Evolutionary conservation across 2,113 vertebrate genomes (phyloP).

Genomic region (Protobothrops mucrosquamatus): DNA sequence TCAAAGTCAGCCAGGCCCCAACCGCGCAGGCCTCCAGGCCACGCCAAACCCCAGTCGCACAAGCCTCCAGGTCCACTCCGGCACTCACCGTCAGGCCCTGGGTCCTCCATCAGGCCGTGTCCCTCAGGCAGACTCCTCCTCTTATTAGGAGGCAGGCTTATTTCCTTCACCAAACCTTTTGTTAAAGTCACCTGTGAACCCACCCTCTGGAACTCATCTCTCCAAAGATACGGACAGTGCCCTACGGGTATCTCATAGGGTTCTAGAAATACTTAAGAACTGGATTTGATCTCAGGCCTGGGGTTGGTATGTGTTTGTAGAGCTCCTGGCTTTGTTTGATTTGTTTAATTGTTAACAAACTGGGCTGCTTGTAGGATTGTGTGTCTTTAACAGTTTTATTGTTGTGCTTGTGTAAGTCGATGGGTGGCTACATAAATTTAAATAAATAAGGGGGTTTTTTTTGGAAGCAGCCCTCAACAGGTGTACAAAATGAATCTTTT

Average conservation of each 20-base stretch:
- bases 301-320: background rate
- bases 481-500: background rate
- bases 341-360: background rate
- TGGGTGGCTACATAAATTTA: background rate
- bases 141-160: background rate
- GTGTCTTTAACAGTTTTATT: background rate
- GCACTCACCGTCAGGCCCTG: no score
- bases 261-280: background rate
- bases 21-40: no score
- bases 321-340: background rate
- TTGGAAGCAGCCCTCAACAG: background rate
- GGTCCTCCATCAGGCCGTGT: no score
- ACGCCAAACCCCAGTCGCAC: no score
- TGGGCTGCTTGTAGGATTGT: background rate
- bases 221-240: background rate
- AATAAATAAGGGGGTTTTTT: background rate
- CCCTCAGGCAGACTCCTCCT: no score
- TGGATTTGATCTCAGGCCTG: background rate
- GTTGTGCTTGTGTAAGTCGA: background rate
- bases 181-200: background rate
- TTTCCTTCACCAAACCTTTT: background rate
- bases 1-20: no score
- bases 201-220: background rate
- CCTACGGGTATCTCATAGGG: background rate
- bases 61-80: no score